These are phyloP conservation scores for Coleophora flavipennella DNA, from an alignment of 2,888 invertebrate genomes.

Conservation along the genomic window DNA sequence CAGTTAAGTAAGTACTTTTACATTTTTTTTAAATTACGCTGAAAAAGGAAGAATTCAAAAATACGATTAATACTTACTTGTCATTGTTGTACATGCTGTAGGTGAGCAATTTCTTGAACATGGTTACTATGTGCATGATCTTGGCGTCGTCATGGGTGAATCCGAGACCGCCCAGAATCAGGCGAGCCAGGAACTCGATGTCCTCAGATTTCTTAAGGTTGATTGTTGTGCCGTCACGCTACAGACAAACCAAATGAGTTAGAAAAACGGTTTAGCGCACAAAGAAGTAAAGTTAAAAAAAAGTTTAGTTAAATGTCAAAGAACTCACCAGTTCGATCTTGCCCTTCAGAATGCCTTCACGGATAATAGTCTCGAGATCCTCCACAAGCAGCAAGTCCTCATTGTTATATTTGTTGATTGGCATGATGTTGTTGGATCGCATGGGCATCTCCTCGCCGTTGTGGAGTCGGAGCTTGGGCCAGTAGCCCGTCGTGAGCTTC, in stretches of 20 bases:
- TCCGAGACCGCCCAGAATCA: conserved; percentile 76
- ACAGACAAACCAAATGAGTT: conserved; percentile 3
- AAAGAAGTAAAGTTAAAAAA: neutral
- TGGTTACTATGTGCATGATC: conserved; percentile 50
- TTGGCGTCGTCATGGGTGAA: conserved; percentile 69
- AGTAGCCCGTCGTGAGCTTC: conserved; percentile 64
- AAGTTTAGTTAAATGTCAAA: neutral
- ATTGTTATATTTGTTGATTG: conserved; percentile 39
- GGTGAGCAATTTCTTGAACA: conserved; percentile 46
- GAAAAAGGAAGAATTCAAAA: too few species aligned
- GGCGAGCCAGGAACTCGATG: conserved; percentile 76
- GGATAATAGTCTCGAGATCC: conserved; percentile 65
- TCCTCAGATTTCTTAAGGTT: conserved; percentile 77
- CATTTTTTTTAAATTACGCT: too few species aligned
- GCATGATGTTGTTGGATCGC: conserved; percentile 52
- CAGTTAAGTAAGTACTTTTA: too few species aligned
- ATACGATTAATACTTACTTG: conserved; percentile 36
- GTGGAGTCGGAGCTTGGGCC: conserved; percentile 71
- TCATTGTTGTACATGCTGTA: conserved; percentile 51
- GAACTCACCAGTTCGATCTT: conserved; percentile 46
- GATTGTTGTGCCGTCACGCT: conserved; percentile 73
- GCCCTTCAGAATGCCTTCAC: conserved; percentile 56
- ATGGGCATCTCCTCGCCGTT: conserved; percentile 73
- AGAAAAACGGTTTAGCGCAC: neutral
- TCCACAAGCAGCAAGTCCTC: conserved; percentile 39